These are phyloP conservation scores for Hoplodrina ambigua DNA, from an alignment of 2,888 invertebrate genomes.

Conservation along the genomic window DNA sequence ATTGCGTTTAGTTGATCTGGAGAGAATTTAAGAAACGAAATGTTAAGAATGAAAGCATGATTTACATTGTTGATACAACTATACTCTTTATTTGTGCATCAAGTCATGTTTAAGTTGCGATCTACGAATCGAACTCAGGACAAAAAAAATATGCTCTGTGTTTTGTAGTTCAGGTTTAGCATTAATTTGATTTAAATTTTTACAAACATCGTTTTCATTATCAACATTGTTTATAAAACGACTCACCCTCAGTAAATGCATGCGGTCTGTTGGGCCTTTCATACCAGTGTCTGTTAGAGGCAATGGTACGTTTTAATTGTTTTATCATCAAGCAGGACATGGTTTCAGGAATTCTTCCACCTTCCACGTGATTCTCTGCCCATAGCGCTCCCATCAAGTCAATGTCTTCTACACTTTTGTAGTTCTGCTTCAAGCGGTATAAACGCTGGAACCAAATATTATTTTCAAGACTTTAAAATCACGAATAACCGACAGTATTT, in stretches of 20 bases:
- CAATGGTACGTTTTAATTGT: conserved; percentile 92
- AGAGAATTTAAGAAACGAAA: not conserved
- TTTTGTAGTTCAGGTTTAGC: too few relatives aligned
- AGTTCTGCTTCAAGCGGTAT: conserved; percentile 61
- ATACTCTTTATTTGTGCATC: too few relatives aligned
- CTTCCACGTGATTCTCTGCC: conserved; percentile 94
- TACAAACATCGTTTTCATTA: too few relatives aligned
- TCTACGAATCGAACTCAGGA: too few relatives aligned
- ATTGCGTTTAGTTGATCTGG: conserved; percentile 1
- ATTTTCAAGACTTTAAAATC: not conserved
- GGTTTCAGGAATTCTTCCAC: conserved; percentile 95
- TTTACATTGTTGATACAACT: too few relatives aligned
- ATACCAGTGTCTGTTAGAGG: conserved; percentile 92
- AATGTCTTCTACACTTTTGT: conserved; percentile 93
- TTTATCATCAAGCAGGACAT: conserved; percentile 96
- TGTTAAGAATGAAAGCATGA: too few relatives aligned
- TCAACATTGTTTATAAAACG: too few relatives aligned
- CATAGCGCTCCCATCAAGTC: conserved; percentile 96
- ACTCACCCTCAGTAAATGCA: conserved; percentile 69
- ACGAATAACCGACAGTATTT: too few relatives aligned
- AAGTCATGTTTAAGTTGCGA: too few relatives aligned
- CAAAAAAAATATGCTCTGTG: too few relatives aligned
- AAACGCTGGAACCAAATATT: conserved; percentile 33
- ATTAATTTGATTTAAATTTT: too few relatives aligned
- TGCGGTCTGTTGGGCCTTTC: conserved; percentile 65